Base-by-base conservation (phyloP, 2,888 invertebrate genomes). In the Hydroisotoma schaefferi region DNA sequence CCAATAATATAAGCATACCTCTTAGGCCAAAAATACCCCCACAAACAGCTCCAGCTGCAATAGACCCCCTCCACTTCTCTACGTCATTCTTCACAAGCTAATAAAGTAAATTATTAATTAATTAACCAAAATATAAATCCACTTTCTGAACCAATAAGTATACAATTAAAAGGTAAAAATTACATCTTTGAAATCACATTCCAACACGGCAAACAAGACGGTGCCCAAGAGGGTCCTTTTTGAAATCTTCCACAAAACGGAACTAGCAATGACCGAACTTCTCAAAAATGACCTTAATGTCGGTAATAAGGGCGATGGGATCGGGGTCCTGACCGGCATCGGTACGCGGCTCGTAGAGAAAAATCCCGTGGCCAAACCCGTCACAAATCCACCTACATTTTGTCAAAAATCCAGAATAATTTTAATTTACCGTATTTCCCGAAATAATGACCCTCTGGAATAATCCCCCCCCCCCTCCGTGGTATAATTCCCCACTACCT, bases 111-210 rank as follows among this genome's bases (percentile, higher is more conserved):
- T 46, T 20, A 55, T 55, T 23, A 29, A 28, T 23, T 47, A 6
- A 15, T 37, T 23, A n/a, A 25, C 25, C 33, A 3, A 37, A 33
- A 8, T 3, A 10, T 33, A 37, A 15, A 49, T 18, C 25, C 4
- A 23, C 23, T 6, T 6, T 23, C 25, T 25, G 8, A 8, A 23
- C 6, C 20, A 8, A 8, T 28, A 46, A 10, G 33, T 29, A 28
- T 5, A 28, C 12, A 12, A 47, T 25, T 25, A 22, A 43, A 55
- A 8, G 6, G 6, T 22, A 56, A 33, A 43, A 12, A 49, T 23
- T 55, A 63, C 65, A 55, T 65, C 65, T 51, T 52, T 54, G 26
- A 65, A 65, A 28, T 65, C 65, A 37, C 65, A 65, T 52, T 65
- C 65, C 55, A 65, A 49, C 6, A 63, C 65, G 20, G 65, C 57